Base-by-base conservation (phyloP, 2,888 invertebrate species). In the Hecatera dysodea region DNA sequence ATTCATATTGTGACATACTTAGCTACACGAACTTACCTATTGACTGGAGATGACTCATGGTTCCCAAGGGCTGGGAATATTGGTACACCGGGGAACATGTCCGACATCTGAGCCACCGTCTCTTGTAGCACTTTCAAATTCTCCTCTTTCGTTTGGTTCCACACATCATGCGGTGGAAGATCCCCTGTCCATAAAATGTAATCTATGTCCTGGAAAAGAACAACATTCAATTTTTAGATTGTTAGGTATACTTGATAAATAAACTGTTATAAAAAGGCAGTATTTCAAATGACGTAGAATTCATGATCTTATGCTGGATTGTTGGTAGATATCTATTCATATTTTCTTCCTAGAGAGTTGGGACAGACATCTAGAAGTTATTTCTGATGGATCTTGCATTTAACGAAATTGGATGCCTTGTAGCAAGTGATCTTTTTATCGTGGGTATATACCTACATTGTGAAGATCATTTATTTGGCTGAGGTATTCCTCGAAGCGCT, bases 131-230 rank as follows among this genome's bases (percentile, higher is more conserved):
- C 98, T 91, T 98, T 97, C 33, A 99, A 92, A 91, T 99, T 99
- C 91, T 98, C 98, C 82, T 98, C 98, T 82, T 97, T 97, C 0
- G 98, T 99, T 93, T 99, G 99, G 90, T 99, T 98, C 98, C 98
- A 98, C 15, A 99, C 98, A 89, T 99, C 99, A 89, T 99, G 99
- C 0, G 99, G 98, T 6, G 99, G 99, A 78, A 99, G 95, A 93
- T 99, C 99, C 6, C 99, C 99, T 0, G 99, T 99, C 98, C 99
- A 99, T 52, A 99, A 93, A 79, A 99, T 98, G 89, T 98, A 98
- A 92, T 99, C 98, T 80, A 99, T 98, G 89, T 98, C 98, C 98
- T 98, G 90, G 59, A 95, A 86, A 94, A 72, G 22, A 72, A 66
- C 68, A 56, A 63, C n/a, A 64, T 1, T 52, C 1, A 7, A 44